Evolutionary conservation across 2,888 invertebrate genomes (phyloP).

Genomic region (Cantharis nigra): DNA sequence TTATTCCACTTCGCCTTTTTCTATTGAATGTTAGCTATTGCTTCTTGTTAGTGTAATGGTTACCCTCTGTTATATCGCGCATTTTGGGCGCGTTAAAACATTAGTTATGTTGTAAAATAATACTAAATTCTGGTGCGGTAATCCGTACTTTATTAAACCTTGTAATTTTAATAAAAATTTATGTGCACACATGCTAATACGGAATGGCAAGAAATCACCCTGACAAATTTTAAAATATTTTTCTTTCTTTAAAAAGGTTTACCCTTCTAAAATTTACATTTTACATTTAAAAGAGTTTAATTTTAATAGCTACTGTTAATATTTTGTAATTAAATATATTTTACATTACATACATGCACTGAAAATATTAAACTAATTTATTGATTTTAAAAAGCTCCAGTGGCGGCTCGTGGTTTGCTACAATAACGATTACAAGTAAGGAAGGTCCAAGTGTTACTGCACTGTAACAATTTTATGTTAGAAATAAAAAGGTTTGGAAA

Average conservation of each 20-base stretch:
- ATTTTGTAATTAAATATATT: too few relatives aligned
- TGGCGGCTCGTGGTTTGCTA: too few relatives aligned
- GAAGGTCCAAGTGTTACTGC: too few relatives aligned
- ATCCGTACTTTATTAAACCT: not conserved
- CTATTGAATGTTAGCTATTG: constrained; percentile 3
- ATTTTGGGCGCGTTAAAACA: not conserved
- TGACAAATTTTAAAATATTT: not conserved
- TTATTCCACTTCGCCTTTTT: constrained; percentile 3
- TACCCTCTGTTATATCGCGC: constrained; percentile 1
- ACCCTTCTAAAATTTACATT: not conserved
- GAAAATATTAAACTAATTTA: too few relatives aligned
- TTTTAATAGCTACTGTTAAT: too few relatives aligned
- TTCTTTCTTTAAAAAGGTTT: not conserved
- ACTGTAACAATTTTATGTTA: too few relatives aligned
- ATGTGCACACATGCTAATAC: not conserved
- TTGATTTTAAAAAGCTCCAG: too few relatives aligned
- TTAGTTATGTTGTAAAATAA: not conserved
- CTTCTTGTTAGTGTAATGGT: constrained; percentile 3
- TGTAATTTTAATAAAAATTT: not conserved
- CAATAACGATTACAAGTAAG: too few relatives aligned
- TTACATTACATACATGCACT: too few relatives aligned
- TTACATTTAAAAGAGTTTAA: not conserved
- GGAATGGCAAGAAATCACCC: not conserved
- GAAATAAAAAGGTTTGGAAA: too few relatives aligned
- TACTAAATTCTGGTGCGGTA: not conserved